These are phyloP conservation scores for Chironomus riparius DNA, from an alignment of 2,888 invertebrate genomes.

Conservation along the genomic window DNA sequence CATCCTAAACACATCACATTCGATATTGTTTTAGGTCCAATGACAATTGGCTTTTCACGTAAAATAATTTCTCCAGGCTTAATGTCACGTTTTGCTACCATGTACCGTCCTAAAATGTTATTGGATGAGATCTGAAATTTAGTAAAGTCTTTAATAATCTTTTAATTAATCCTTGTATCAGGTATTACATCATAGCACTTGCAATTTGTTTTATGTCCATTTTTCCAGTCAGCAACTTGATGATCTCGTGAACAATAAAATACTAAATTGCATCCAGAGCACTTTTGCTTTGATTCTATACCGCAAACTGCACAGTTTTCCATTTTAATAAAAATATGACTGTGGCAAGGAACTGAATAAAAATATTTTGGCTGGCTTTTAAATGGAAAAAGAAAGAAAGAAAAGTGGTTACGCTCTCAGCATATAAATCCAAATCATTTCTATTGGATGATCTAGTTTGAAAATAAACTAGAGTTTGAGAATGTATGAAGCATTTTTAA, in stretches of 20 bases:
- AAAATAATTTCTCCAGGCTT: slow-evolving; percentile 57
- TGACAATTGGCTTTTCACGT: slow-evolving; percentile 53
- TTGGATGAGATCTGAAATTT: slow-evolving; percentile 33
- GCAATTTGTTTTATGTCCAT: slow-evolving; percentile 56
- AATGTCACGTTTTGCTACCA: slow-evolving; percentile 59
- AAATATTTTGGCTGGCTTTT: too few species aligned
- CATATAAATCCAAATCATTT: too few species aligned
- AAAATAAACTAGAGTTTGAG: too few species aligned
- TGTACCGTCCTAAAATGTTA: slow-evolving; percentile 50
- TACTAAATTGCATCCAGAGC: slow-evolving; percentile 57
- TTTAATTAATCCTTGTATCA: too few species aligned
- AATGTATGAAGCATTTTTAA: too few species aligned
- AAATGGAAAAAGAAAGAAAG: not conserved
- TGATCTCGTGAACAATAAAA: slow-evolving; percentile 63
- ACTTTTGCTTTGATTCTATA: slow-evolving; percentile 52
- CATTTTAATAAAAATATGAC: not conserved
- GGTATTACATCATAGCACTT: slow-evolving; percentile 40
- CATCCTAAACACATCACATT: slow-evolving; percentile 55
- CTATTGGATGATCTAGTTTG: too few species aligned
- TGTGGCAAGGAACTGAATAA: too few species aligned
- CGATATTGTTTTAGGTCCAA: slow-evolving; percentile 56
- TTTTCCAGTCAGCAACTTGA: slow-evolving; percentile 62
- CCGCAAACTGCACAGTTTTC: slow-evolving; percentile 51
- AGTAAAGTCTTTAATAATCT: too few species aligned
- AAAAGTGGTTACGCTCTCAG: not conserved